These are phyloP conservation scores for Ophioninae sp. DNA, from an alignment of 2,888 invertebrate species.

Conservation along the genomic window DNA sequence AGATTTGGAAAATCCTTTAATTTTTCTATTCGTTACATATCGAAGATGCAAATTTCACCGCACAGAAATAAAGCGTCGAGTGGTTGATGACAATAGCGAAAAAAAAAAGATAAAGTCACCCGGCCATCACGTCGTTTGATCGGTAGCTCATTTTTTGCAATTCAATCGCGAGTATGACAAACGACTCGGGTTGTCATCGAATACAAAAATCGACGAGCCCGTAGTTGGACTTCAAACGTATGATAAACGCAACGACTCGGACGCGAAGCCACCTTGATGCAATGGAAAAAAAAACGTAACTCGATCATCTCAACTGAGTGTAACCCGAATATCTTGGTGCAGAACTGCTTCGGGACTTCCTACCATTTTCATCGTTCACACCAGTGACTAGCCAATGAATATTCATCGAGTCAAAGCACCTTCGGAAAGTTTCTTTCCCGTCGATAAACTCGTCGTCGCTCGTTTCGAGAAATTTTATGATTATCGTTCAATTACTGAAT, in stretches of 20 bases:
- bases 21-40: slow-evolving; percentile 7
- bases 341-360: background rate
- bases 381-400: background rate
- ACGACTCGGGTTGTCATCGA: slow-evolving; percentile 49
- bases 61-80: slow-evolving; percentile 29
- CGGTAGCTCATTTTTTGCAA: slow-evolving; percentile 46
- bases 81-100: slow-evolving; percentile 2
- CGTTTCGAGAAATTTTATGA: background rate
- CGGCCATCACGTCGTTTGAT: slow-evolving; percentile 34
- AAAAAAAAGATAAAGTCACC: background rate
- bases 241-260: background rate
- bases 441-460: background rate
- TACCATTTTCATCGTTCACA: background rate
- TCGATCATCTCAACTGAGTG: slow-evolving; percentile 40
- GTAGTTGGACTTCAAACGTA: slow-evolving; percentile 48
- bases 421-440: background rate
- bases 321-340: slow-evolving; percentile 22
- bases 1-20: background rate
- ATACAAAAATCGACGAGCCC: slow-evolving; percentile 54
- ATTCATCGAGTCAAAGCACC: background rate
- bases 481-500: background rate
- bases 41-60: slow-evolving; percentile 37
- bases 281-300: slow-evolving; percentile 27
- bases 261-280: slow-evolving; percentile 10
- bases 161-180: slow-evolving; percentile 53